Percentiles rank a stretch among this genome's conserved stretches.
These are phyloP conservation scores for Meriones unguiculatus DNA, from an alignment of 2,113 vertebrate genomes.

Conservation along the genomic window DNA sequence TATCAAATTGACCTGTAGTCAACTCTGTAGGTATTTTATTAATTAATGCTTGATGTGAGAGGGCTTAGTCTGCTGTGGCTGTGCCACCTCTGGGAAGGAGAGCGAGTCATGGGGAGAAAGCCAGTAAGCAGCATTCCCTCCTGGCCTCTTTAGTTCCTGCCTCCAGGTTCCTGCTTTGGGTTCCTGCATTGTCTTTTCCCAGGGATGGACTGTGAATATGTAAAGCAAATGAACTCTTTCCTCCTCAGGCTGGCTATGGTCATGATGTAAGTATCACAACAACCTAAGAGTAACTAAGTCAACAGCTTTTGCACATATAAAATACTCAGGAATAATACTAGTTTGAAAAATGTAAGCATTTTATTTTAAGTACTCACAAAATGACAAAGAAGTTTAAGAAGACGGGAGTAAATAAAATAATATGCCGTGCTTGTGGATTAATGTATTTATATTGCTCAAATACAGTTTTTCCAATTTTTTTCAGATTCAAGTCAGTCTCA, in stretches of 20 bases:
- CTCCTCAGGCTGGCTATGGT: not conserved
- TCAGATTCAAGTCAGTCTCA: constrained; percentile 40
- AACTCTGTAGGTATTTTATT: not conserved
- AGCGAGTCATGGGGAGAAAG: not conserved
- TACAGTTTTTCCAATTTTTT: constrained; percentile 7
- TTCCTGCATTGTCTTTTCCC: not conserved
- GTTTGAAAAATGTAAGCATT: not conserved
- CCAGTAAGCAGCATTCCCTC: not conserved
- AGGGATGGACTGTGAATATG: not conserved
- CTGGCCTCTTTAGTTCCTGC: not conserved
- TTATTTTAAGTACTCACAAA: not conserved
- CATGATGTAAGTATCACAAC: not conserved
- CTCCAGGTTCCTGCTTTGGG: not conserved
- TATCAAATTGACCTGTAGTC: not conserved
- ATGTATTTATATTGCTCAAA: constrained; percentile 20
- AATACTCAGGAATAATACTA: not conserved
- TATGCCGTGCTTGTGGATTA: not conserved
- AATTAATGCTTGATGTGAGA: not conserved
- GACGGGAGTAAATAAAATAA: not conserved
- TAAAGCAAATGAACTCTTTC: not conserved
- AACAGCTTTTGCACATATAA: constrained; percentile 1
- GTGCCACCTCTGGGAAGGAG: not conserved
- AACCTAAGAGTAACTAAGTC: not conserved
- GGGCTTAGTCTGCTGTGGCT: not conserved
- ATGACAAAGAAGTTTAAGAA: not conserved